Conservation (phyloP, 2,113 vertebrate genomes). For the Scalopus aquaticus region DNA sequence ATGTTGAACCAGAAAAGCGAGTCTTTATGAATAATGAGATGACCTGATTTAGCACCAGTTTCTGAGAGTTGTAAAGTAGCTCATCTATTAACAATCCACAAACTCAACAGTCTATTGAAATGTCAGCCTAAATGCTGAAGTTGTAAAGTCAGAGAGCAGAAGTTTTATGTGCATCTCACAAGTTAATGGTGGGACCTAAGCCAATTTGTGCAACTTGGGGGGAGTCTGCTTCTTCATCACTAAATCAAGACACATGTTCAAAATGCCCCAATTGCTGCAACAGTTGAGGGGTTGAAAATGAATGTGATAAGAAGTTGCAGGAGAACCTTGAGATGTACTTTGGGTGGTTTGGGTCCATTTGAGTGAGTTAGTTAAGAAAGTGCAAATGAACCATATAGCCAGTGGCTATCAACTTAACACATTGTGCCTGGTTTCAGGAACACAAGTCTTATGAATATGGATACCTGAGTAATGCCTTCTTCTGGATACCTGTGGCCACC, state of each 20-base stretch:
- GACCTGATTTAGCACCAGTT: background rate
- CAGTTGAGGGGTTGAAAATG: background rate
- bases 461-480: background rate
- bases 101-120: background rate
- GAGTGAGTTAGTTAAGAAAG: background rate
- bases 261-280: background rate
- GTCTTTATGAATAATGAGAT: background rate
- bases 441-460: background rate
- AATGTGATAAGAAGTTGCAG: background rate
- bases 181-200: background rate
- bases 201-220: background rate
- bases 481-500: slow-evolving; percentile 69
- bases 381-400: background rate
- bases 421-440: slow-evolving; percentile 42
- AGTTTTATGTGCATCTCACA: too few relatives aligned
- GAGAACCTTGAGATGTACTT: background rate
- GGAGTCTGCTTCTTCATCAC: background rate
- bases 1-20: background rate
- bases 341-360: background rate
- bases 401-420: background rate
- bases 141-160: background rate
- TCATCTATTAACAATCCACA: background rate
- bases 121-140: background rate
- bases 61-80: background rate
- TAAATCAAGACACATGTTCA: background rate